Conservation (phyloP, 2,113 vertebrate species). For the Pimephales promelas region DNA sequence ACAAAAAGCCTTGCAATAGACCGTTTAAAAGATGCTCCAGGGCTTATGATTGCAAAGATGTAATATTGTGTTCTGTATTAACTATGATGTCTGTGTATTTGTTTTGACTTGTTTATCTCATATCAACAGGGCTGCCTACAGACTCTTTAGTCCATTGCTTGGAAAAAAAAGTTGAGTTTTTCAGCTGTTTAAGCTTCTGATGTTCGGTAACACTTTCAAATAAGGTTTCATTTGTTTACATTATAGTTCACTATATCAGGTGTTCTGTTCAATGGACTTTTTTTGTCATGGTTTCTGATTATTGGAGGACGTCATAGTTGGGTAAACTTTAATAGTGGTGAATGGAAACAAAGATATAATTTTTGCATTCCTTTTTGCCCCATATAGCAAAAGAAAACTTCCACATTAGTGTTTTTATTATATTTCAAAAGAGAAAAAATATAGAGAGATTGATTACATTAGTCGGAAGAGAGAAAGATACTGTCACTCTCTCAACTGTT, state of each 20-base stretch:
- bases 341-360: neutral
- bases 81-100: constrained; percentile 24
- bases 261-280: too few relatives aligned
- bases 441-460: neutral
- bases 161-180: neutral
- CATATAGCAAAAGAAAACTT: neutral
- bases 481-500: too few relatives aligned
- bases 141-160: neutral
- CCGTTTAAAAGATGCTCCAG: neutral
- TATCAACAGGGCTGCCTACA: neutral
- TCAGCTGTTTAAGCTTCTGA: neutral
- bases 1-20: constrained; percentile 8
- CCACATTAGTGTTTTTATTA: neutral
- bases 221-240: neutral
- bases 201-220: neutral
- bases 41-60: constrained; percentile 21
- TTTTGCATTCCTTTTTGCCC: neutral
- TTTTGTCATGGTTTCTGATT: too few relatives aligned
- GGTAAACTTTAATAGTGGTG: neutral
- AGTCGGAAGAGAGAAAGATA: neutral
- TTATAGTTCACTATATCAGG: neutral
- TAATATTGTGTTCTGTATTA: constrained; percentile 43
- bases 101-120: neutral
- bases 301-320: neutral
- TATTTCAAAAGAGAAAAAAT: neutral